Conservation (phyloP, 2,888 invertebrate genomes). For the Abscondita cerata region DNA sequence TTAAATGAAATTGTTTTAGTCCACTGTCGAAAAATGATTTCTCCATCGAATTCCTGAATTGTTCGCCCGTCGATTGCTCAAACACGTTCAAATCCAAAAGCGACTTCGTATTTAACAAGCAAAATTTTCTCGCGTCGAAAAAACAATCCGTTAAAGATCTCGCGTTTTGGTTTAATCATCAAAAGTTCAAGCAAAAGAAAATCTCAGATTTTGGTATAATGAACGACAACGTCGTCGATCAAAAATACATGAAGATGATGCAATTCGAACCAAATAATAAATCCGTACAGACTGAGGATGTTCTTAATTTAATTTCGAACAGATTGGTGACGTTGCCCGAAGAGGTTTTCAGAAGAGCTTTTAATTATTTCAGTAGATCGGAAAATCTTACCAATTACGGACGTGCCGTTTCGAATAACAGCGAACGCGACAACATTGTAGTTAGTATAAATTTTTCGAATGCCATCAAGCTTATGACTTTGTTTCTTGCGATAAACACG, state of each 20-base stretch:
- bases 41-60: no score
- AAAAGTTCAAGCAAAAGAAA: neutral
- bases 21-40: no score
- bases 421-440: neutral
- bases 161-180: neutral
- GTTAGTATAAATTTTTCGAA: neutral
- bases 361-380: conserved; percentile 28
- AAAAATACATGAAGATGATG: no score
- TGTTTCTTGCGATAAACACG: neutral
- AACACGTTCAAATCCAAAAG: no score
- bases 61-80: no score
- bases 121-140: neutral
- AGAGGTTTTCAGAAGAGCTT: neutral
- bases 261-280: no score
- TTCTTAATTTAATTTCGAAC: neutral
- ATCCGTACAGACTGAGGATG: no score
- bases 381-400: conserved; percentile 21
- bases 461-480: neutral
- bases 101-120: no score
- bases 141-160: neutral
- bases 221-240: no score
- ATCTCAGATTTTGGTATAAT: neutral
- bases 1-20: no score
- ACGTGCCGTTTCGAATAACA: conserved; percentile 1
- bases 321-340: neutral